Base-by-base conservation (phyloP, 2,113 vertebrate species). In the Muntiacus reevesi region DNA sequence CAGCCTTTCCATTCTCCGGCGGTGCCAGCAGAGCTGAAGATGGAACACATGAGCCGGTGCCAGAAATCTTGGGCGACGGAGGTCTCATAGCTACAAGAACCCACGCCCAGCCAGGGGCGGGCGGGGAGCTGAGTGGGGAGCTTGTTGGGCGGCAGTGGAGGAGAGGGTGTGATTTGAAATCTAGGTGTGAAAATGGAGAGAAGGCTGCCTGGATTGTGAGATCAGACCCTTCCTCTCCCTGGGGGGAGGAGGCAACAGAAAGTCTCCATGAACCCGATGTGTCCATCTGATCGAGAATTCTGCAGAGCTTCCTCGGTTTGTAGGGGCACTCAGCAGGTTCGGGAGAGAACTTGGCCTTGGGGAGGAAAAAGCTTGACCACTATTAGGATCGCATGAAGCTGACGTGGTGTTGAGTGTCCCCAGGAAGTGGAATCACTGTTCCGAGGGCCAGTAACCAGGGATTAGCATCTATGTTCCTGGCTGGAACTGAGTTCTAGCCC, bases 1-100 rank as follows among this genome's bases (percentile, higher is more conserved):
- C 94, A 78, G 94, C 90, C 92, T 97, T 98, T 91, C 95, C 98
- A 91, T 88, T 76, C 88, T 55, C 90, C 0, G 0, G 9, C 0
- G 3, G 90, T 94, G 95, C 94, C 94, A 94, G 84, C 79, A 25
- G 8, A 52, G 87, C 21, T 14, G 1, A 17, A 36, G 60, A 64
- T 7, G 1, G 81, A 64, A 36, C 89, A 89, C 94, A 16, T 9
- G 12, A 33, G 43, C 19, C 1, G 9, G 19, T 43, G 88, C 97
- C 95, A 90, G 85, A 9, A 47, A 47, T 12, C 62, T 88, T 1
- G 64, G 74, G 74, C 59, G 5, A 81, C 74, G 15, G 52, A 95
- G 94, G 40, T 36, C n/a, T 82, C 43, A 0, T 0, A 23, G 52
- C 57, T 9, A 7, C 12, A 5, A 36, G 91, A 40, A 71, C 25